Percentiles rank a stretch among this genome's conserved stretches.
Evolutionary conservation across 2,113 vertebrate species (phyloP).

Genomic region (Equus przewalskii): DNA sequence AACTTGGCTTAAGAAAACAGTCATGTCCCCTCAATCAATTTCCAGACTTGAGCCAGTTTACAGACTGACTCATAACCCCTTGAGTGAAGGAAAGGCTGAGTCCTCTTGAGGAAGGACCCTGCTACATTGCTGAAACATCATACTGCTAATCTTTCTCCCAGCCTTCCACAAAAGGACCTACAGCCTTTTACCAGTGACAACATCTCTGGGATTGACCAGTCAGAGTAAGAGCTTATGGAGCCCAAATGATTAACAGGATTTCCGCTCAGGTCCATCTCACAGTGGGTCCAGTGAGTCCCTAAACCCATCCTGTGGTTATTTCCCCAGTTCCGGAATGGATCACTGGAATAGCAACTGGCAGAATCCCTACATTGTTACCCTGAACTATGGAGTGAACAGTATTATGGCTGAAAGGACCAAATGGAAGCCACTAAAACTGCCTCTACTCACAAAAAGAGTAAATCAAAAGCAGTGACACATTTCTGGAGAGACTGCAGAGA

Average conservation of each 20-base stretch:
- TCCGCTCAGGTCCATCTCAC: background rate
- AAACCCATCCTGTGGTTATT: background rate
- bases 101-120: background rate
- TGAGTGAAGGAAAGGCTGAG: background rate
- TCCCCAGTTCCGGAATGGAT: background rate
- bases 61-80: background rate
- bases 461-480: background rate
- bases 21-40: background rate
- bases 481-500: background rate
- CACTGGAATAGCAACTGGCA: background rate
- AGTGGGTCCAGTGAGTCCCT: background rate
- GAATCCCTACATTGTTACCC: background rate
- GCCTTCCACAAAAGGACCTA: background rate
- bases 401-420: background rate
- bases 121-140: background rate
- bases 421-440: background rate
- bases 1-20: background rate
- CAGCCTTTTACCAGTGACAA: background rate
- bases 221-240: background rate
- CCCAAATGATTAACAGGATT: background rate
- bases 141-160: background rate
- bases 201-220: background rate
- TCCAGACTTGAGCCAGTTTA: background rate
- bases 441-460: background rate
- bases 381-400: background rate